These are phyloP conservation scores for Drosophila macrothrix DNA, from an alignment of 2,888 invertebrate genomes.

Conservation along the genomic window DNA sequence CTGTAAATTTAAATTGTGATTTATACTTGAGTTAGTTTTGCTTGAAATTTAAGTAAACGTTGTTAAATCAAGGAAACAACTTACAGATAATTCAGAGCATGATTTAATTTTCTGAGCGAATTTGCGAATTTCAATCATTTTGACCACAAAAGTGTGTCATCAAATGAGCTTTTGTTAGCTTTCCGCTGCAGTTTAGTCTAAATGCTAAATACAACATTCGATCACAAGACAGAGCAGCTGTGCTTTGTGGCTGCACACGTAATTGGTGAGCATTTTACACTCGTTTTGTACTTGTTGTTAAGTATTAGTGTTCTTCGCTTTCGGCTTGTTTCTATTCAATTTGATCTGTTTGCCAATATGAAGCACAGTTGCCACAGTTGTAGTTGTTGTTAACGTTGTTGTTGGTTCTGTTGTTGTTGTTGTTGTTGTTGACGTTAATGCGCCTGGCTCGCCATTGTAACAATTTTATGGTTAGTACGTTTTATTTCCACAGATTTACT, in stretches of 20 bases:
- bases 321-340: conserved; percentile 37
- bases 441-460: conserved; percentile 61
- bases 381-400: conserved; percentile 18
- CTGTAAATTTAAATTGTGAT: background rate
- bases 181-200: background rate
- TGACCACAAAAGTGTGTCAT: background rate
- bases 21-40: background rate
- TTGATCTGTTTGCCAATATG: conserved; percentile 39
- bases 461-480: conserved; percentile 73
- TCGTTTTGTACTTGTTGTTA: conserved; percentile 28
- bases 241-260: conserved; percentile 21
- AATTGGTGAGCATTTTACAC: conserved; percentile 34
- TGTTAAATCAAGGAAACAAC: conserved; percentile 9
- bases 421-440: conserved; percentile 48
- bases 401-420: conserved; percentile 37
- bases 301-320: conserved; percentile 21
- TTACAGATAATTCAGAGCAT: background rate
- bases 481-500: conserved; percentile 54
- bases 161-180: background rate
- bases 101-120: background rate
- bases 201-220: background rate
- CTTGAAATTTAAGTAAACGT: background rate
- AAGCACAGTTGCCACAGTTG: background rate
- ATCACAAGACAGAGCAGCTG: conserved; percentile 16
- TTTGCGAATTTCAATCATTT: background rate